Evolutionary conservation across 2,113 vertebrate species (phyloP).

Genomic region (Megatriorchis doriae): DNA sequence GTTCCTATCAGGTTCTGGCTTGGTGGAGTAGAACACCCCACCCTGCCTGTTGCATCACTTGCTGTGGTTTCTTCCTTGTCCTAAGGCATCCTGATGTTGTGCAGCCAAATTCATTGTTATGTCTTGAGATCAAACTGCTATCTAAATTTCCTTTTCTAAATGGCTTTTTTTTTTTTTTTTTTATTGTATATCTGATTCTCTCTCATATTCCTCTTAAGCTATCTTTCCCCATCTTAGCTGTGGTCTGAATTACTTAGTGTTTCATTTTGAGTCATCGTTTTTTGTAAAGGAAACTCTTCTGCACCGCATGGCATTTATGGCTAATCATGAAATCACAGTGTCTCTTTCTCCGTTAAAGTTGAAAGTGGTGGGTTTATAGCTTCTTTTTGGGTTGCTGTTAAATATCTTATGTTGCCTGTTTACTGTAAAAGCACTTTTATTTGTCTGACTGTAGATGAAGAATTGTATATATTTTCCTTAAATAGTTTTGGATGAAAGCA

Average conservation of each 20-base stretch:
- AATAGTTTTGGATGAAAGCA: neutral
- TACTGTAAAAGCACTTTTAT: constrained; percentile 12
- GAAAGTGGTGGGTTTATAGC: neutral
- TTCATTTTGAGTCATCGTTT: constrained; percentile 1
- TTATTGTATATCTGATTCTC: neutral
- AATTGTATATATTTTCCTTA: neutral
- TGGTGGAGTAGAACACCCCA: neutral
- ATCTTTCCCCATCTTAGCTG: neutral
- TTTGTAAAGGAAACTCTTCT: neutral
- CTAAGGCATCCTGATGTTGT: neutral
- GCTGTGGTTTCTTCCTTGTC: neutral
- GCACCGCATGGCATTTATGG: neutral
- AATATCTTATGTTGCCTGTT: neutral
- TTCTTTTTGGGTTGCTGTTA: neutral
- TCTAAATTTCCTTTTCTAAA: neutral
- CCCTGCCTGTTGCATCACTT: neutral
- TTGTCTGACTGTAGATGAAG: neutral
- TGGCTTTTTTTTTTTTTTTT: neutral
- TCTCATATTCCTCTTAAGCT: neutral
- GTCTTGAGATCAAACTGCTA: neutral
- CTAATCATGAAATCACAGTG: neutral
- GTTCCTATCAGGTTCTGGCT: neutral
- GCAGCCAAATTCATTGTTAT: neutral
- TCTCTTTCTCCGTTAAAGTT: neutral
- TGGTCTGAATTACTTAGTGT: neutral